These are phyloP conservation scores for Antheraea mylitta DNA, from an alignment of 1,140 invertebrate species.

Conservation along the genomic window DNA sequence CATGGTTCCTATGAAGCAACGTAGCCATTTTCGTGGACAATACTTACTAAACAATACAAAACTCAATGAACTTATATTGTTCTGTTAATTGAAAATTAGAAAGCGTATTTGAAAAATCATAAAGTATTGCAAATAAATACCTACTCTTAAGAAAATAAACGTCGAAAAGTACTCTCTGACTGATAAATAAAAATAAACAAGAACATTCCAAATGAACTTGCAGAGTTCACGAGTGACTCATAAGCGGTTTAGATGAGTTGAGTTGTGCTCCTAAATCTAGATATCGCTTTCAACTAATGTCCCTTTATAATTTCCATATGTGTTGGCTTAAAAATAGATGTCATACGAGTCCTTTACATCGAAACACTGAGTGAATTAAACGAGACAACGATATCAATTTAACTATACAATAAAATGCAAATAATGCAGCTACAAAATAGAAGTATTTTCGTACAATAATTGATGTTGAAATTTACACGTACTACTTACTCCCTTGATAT, in stretches of 20 bases:
- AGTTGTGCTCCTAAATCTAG: constrained; percentile 10
- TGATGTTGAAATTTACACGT: neutral
- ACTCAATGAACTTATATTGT: neutral
- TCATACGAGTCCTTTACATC: neutral
- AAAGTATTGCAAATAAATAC: neutral
- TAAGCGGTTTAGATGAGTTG: neutral
- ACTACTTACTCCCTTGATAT: neutral
- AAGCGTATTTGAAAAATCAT: too few relatives aligned
- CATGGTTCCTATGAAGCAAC: too few relatives aligned
- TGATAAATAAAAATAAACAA: constrained; percentile 8
- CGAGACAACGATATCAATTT: neutral
- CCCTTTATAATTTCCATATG: constrained; percentile 4
- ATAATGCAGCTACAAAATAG: too few relatives aligned
- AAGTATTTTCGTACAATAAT: too few relatives aligned
- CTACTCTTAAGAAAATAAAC: neutral
- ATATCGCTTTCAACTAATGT: neutral
- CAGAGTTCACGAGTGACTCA: constrained; percentile 4
- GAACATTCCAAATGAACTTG: constrained; percentile 8
- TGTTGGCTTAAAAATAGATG: constrained; percentile 7
- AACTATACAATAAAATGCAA: neutral
- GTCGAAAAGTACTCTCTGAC: neutral
- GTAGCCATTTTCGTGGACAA: too few relatives aligned
- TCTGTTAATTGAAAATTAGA: too few relatives aligned
- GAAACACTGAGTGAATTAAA: neutral
- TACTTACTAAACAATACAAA: neutral